phyloP scores from a whole-genome alignment of 2,888 invertebrate species.

The Nasonovia ribisnigri region DNA sequence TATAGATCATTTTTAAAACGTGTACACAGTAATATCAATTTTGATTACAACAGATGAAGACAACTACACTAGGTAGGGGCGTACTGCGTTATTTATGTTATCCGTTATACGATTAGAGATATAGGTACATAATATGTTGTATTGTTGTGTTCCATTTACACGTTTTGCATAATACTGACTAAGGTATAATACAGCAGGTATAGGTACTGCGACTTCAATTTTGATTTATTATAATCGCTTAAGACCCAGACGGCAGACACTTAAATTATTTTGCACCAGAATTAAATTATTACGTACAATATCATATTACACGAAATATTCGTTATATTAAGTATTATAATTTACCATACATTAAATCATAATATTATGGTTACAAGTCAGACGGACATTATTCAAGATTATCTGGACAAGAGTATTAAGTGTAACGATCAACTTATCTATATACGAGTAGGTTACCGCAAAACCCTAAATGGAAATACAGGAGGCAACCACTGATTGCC shows the following conservation, averaged over 20 bases:
- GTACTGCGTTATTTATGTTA: not conserved
- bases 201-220: not conserved
- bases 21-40: not conserved
- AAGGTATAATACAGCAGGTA: not conserved
- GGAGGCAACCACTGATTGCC: not conserved
- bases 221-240: conserved; percentile 11
- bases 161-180: not conserved
- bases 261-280: not conserved
- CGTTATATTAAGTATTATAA: not conserved
- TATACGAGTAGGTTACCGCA: not conserved
- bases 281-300: not conserved
- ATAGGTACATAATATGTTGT: not conserved
- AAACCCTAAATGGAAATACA: conserved; percentile 19
- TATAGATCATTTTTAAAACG: not conserved
- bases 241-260: not conserved
- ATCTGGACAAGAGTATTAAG: not conserved
- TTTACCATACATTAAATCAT: not conserved
- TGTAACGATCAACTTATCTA: conserved; percentile 16
- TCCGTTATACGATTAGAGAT: not conserved
- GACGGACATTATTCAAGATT: conserved; percentile 15
- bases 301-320: not conserved
- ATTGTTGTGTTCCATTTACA: not conserved
- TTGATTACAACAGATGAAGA: not conserved
- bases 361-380: not conserved
- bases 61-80: not conserved